Percentiles rank a stretch among this genome's conserved stretches.
These are phyloP conservation scores for Brassicogethes aeneus DNA, from an alignment of 2,888 invertebrate species.

Conservation along the genomic window DNA sequence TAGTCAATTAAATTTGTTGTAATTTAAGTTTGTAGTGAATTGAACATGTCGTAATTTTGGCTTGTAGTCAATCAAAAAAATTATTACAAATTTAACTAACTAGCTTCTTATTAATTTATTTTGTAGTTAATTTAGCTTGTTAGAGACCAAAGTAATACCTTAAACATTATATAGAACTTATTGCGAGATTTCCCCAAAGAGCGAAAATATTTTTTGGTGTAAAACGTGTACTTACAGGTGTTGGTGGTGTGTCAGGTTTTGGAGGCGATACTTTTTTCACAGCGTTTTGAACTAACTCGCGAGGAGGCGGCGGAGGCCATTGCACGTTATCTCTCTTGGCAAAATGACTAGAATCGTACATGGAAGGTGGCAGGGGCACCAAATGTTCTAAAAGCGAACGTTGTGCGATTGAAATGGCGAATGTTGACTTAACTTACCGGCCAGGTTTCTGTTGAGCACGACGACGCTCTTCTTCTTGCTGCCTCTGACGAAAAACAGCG, in stretches of 20 bases:
- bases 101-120: too few species aligned
- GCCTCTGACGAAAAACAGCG: slow-evolving; percentile 32
- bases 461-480: slow-evolving; percentile 37
- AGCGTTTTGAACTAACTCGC: slow-evolving; percentile 11
- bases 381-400: slow-evolving; percentile 25
- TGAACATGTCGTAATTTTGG: too few species aligned
- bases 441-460: slow-evolving; percentile 43
- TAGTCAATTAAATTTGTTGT: too few species aligned
- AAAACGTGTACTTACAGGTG: slow-evolving; percentile 37
- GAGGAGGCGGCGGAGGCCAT: slow-evolving; percentile 25
- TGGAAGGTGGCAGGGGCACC: slow-evolving; percentile 25
- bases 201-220: too few species aligned
- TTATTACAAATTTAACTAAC: too few species aligned
- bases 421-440: slow-evolving; percentile 30
- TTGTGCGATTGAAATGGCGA: background rate
- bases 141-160: too few species aligned
- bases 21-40: too few species aligned
- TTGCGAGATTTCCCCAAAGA: too few species aligned
- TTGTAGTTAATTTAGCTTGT: too few species aligned
- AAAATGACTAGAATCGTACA: slow-evolving; percentile 17
- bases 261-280: slow-evolving; percentile 31
- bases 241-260: slow-evolving; percentile 43
- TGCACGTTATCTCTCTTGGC: slow-evolving; percentile 1
- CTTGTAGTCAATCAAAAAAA: too few species aligned
- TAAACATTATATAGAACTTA: too few species aligned